Conservation (phyloP, 23 tunicate genomes). For the Ascidia mentula region DNA sequence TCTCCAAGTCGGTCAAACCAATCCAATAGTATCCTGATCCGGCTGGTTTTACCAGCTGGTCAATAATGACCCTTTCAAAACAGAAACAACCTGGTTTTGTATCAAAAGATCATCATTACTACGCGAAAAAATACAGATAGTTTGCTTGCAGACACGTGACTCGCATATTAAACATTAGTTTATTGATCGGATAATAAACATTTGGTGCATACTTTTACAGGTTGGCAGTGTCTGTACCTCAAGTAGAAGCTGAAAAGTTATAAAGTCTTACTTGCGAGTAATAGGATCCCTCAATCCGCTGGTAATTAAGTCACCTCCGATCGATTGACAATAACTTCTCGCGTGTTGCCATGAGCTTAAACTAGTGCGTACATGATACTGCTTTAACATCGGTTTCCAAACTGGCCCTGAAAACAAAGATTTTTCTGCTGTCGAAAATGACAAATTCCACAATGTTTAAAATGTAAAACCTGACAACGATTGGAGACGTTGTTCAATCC, state of each 20-base stretch:
- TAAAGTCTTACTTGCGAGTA: not conserved
- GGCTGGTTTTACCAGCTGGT: not conserved
- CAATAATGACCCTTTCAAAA: not conserved
- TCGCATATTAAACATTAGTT: no score
- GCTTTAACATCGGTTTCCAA: slow-evolving; percentile 2
- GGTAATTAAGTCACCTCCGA: not conserved
- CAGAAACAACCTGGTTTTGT: not conserved
- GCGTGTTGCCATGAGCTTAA: not conserved
- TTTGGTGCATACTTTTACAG: no score
- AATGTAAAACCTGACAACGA: no score
- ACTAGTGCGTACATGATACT: not conserved
- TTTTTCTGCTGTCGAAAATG: no score
- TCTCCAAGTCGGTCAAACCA: not conserved
- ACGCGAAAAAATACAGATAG: no score
- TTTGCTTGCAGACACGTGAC: no score
- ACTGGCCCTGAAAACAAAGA: not conserved
- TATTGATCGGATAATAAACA: no score
- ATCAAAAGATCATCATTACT: not conserved
- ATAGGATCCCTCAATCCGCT: not conserved
- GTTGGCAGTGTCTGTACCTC: no score
- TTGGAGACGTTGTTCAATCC: no score
- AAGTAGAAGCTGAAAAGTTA: not conserved
- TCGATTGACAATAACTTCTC: not conserved
- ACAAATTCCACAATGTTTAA: no score
- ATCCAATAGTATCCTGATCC: not conserved